Evolutionary conservation across 2,113 vertebrate species (phyloP).

Genomic region (Holacanthus passer): DNA sequence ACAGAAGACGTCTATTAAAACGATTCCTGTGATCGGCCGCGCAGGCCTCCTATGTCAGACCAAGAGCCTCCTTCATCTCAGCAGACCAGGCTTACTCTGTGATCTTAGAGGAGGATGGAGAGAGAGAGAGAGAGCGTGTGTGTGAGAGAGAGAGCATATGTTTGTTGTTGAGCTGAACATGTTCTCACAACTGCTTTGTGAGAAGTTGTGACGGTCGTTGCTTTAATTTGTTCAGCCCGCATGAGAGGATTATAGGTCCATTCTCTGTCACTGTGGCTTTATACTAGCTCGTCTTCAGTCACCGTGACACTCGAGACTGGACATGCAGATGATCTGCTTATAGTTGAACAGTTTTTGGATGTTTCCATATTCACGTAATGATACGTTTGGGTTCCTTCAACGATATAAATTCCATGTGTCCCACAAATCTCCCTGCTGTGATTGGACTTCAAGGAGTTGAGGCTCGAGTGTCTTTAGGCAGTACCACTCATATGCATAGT

Average conservation of each 20-base stretch:
- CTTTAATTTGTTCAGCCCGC: slow-evolving; percentile 42
- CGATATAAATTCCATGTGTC: slow-evolving; percentile 27
- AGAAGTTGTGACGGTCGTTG: slow-evolving; percentile 15
- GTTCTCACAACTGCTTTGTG: slow-evolving; percentile 20
- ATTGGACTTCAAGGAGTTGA: slow-evolving; percentile 50
- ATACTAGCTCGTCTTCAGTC: slow-evolving; percentile 45
- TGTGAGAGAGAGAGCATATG: slow-evolving; percentile 26
- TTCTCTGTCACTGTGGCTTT: slow-evolving; percentile 64
- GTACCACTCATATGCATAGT: slow-evolving; percentile 76
- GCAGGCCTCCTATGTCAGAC: slow-evolving; percentile 25
- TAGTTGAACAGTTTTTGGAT: slow-evolving; percentile 5
- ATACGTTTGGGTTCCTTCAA: slow-evolving; percentile 19
- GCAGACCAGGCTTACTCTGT: slow-evolving; percentile 39
- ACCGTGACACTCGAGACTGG: slow-evolving; percentile 46
- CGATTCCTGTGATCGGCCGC: slow-evolving; percentile 27
- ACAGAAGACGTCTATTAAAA: slow-evolving; percentile 24
- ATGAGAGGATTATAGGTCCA: slow-evolving; percentile 14
- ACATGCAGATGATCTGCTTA: slow-evolving; percentile 16
- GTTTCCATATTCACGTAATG: slow-evolving; percentile 27
- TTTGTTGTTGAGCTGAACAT: slow-evolving; percentile 22
- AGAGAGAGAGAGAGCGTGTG: slow-evolving; percentile 24
- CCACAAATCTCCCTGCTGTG: slow-evolving; percentile 61
- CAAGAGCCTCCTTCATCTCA: slow-evolving; percentile 37
- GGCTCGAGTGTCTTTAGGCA: slow-evolving; percentile 61
- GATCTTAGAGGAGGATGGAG: slow-evolving; percentile 23